Evolutionary conservation across 2,888 invertebrate species (phyloP), one percentile per base, ranked within the genome.

Genomic region (Ecliptopera silaceata): DNA sequence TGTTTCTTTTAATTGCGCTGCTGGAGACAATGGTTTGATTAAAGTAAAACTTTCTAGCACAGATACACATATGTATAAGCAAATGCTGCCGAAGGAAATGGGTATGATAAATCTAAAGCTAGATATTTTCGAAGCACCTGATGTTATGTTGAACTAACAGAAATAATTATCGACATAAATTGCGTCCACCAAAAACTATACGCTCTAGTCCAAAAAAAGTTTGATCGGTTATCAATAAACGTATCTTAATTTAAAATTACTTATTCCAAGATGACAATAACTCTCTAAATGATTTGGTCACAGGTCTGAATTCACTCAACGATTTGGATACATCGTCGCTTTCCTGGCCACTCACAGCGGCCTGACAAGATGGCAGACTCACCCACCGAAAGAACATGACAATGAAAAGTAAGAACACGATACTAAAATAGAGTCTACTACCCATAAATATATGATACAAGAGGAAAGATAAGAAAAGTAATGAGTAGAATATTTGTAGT

Each of bases 281-380:
- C 12, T 26, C 20, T 26, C 10, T 22, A 44, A 51, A n/a, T 13
- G 13, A 49, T 61, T 80, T 82, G 75, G 62, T 69, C 84, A 65
- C 92, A 97, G 97, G 92, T 93, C 94, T 80, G 95, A 96, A 82
- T 94, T 97, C 74, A 95, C 96, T 72, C 94, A 96, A 86, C 93
- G 96, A 50, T 96, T 96, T 75, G 97, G 97, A 45, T 95, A 96
- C 74, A 96, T 95, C 42, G 93, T 96, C 43, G 96, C 97, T 1
- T 98, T 98, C 84, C 91, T 98, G 76, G 96, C 98, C 39, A 98
- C 98, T 0, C 96, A 97, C 79, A 97, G 97, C 76, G 98, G 98
- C 0, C 92, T 98, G 2, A 97, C 97, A 0, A 92, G 98, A 59
- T 98, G 97, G 97, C 95, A 96, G 74, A 96, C 96, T 50, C 91